Conservation (phyloP, 1,140 invertebrate genomes). For the Macrostomum lignano region DNA sequence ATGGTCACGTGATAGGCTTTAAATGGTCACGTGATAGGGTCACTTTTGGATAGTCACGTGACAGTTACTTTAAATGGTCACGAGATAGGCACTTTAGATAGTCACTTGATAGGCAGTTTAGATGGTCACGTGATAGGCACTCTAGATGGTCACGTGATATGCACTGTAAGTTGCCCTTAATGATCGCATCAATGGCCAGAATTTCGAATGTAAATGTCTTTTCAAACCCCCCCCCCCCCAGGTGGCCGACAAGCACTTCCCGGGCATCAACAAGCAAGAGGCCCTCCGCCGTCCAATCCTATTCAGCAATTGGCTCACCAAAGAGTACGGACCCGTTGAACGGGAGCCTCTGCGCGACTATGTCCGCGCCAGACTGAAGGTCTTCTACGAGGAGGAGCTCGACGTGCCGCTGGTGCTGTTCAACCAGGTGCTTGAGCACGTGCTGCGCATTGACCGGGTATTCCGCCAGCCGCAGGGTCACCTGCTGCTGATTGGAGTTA, state of each 20-base stretch:
- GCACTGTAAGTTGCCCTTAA: too few relatives aligned
- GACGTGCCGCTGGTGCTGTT: conserved; percentile 90
- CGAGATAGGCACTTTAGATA: too few relatives aligned
- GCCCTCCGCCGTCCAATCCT: conserved; percentile 64
- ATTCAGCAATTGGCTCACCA: conserved; percentile 93
- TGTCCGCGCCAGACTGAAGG: conserved; percentile 73
- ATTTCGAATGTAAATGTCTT: too few relatives aligned
- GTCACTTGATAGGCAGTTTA: too few relatives aligned
- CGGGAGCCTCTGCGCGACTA: conserved; percentile 77
- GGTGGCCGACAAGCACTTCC: conserved; percentile 84
- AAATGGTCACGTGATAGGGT: too few relatives aligned
- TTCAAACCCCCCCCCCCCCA: too few relatives aligned
- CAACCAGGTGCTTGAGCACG: conserved; percentile 92
- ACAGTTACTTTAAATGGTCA: too few relatives aligned
- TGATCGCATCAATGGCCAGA: too few relatives aligned
- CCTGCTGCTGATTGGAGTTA: conserved; percentile 39
- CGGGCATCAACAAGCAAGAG: conserved; percentile 51
- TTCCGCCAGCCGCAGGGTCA: conserved; percentile 69
- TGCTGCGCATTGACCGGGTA: conserved; percentile 84
- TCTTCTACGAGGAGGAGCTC: conserved; percentile 98
- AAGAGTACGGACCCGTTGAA: conserved; percentile 85
- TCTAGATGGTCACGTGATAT: too few relatives aligned
- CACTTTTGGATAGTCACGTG: too few relatives aligned
- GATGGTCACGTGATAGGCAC: too few relatives aligned
- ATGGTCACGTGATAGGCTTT: too few relatives aligned